Evolutionary conservation across 2,113 vertebrate species (phyloP).

Genomic region (Archilochus colubris): DNA sequence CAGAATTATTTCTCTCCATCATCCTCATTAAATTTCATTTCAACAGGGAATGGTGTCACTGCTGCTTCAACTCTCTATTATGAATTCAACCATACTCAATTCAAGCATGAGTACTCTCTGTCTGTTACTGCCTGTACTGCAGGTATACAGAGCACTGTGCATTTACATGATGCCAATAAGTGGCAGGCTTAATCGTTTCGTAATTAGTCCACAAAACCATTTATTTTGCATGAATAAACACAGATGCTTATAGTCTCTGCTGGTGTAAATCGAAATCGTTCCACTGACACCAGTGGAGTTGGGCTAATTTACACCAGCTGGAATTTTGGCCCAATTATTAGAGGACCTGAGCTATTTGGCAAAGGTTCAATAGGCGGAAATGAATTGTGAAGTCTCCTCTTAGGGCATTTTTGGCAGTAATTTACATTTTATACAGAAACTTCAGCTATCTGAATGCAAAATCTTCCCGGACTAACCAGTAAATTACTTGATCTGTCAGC

Average conservation of each 20-base stretch:
- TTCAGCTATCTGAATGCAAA: constrained; percentile 66
- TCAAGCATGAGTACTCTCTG: not conserved
- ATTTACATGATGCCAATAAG: constrained; percentile 23
- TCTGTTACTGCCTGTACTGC: not conserved
- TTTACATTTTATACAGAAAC: constrained; percentile 58
- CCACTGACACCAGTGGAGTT: constrained; percentile 6
- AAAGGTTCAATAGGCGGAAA: constrained; percentile 17
- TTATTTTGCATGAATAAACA: constrained; percentile 66
- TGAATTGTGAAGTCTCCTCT: constrained; percentile 53
- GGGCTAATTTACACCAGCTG: not conserved
- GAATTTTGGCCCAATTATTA: constrained; percentile 48
- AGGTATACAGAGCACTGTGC: not conserved
- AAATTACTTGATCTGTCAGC: constrained; percentile 71
- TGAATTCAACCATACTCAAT: constrained; percentile 31
- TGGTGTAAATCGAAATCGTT: not conserved
- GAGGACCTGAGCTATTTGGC: constrained; percentile 44
- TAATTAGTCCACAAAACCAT: constrained; percentile 51
- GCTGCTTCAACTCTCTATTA: constrained; percentile 37
- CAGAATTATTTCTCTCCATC: constrained; percentile 64
- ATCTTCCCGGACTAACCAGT: constrained; percentile 59
- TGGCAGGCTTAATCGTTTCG: constrained; percentile 56
- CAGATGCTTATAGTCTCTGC: constrained; percentile 11
- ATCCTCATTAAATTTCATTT: constrained; percentile 77
- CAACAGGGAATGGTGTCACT: constrained; percentile 68
- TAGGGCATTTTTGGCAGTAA: constrained; percentile 56